phyloP scores from a whole-genome alignment of 1,140 invertebrate genomes.

The Dryas iulia region DNA sequence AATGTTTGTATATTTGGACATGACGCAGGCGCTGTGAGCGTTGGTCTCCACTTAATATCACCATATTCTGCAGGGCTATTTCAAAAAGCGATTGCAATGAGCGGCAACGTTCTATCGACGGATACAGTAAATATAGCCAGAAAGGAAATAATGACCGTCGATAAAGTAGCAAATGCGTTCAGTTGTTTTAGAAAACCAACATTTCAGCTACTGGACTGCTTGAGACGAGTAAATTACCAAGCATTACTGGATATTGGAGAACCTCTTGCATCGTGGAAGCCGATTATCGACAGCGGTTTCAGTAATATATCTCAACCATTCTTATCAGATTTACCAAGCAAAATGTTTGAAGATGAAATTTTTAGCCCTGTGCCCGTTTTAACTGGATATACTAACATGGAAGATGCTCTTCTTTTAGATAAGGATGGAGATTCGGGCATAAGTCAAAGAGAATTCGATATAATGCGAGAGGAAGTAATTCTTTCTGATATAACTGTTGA shows the following conservation, averaged over 20 bases:
- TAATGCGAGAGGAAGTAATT: slow-evolving; percentile 82
- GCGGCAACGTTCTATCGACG: slow-evolving; percentile 84
- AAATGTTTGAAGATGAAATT: slow-evolving; percentile 81
- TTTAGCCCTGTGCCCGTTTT: slow-evolving; percentile 85
- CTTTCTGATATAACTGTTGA: slow-evolving; percentile 81
- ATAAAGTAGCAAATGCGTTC: slow-evolving; percentile 83
- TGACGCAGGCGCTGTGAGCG: slow-evolving; percentile 87
- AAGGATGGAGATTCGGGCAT: slow-evolving; percentile 80
- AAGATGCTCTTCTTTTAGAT: slow-evolving; percentile 84
- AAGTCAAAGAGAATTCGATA: slow-evolving; percentile 81
- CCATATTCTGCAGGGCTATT: slow-evolving; percentile 71
- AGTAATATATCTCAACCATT: slow-evolving; percentile 85
- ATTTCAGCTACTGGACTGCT: slow-evolving; percentile 83
- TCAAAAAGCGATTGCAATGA: slow-evolving; percentile 82
- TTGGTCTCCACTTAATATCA: slow-evolving; percentile 81
- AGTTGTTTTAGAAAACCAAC: slow-evolving; percentile 84
- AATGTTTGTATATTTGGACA: slow-evolving; percentile 95
- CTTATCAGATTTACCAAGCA: slow-evolving; percentile 83
- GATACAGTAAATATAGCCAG: slow-evolving; percentile 80
- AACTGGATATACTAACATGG: slow-evolving; percentile 89
- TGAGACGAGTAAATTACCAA: slow-evolving; percentile 82
- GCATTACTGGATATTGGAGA: slow-evolving; percentile 82
- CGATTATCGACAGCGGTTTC: slow-evolving; percentile 86
- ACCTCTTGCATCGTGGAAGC: slow-evolving; percentile 86
- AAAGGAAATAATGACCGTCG: slow-evolving; percentile 79